phyloP scores from a whole-genome alignment of 2,113 vertebrate species.

The Proterorhinus semilunaris region DNA sequence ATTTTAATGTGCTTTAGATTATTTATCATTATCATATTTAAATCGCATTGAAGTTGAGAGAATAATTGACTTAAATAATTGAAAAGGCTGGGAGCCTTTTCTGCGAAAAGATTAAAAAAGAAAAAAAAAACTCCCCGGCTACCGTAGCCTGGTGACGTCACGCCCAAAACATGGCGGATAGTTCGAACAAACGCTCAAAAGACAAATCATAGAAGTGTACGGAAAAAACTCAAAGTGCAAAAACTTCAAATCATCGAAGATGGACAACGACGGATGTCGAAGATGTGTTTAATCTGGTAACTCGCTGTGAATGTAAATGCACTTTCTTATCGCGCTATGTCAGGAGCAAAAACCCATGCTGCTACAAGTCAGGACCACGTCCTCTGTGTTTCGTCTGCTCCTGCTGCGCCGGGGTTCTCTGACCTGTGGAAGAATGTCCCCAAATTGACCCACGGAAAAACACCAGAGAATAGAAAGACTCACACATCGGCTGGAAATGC shows the following conservation, averaged over 20 bases:
- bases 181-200: background rate
- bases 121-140: constrained; percentile 17
- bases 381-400: background rate
- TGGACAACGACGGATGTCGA: background rate
- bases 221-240: background rate
- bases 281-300: background rate
- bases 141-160: constrained; percentile 57
- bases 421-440: constrained; percentile 42
- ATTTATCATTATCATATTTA: too few relatives aligned
- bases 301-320: background rate
- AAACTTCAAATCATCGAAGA: background rate
- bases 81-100: too few relatives aligned
- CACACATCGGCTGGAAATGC: constrained; percentile 26
- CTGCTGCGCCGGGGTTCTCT: constrained; percentile 13
- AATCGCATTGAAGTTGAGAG: too few relatives aligned
- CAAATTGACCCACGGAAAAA: constrained; percentile 20
- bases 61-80: too few relatives aligned
- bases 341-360: constrained; percentile 24
- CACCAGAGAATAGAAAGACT: constrained; percentile 3
- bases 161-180: constrained; percentile 47
- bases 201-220: background rate
- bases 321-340: constrained; percentile 37
- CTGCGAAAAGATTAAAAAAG: too few relatives aligned
- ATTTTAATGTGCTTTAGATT: too few relatives aligned
- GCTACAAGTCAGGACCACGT: background rate